A percentile compares a stretch with the other conserved stretches of the same genome.
Conservation (phyloP, 1,140 invertebrate genomes). For the Acromyrmex echinatior region DNA sequence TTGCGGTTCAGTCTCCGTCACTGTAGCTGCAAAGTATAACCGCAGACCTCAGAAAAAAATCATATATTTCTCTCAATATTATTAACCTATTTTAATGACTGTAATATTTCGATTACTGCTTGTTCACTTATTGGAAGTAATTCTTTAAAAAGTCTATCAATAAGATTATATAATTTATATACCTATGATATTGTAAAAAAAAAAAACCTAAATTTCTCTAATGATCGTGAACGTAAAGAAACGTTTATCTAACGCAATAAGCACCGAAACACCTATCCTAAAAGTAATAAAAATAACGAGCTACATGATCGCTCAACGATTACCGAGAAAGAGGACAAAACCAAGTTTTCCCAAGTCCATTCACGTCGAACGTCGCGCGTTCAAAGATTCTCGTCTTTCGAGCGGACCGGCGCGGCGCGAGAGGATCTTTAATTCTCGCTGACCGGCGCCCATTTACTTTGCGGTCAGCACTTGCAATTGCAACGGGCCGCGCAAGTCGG, state of each 20-base stretch:
- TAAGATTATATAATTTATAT: background rate
- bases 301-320: background rate
- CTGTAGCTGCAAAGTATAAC: conserved; percentile 53
- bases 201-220: background rate
- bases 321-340: conserved; percentile 2
- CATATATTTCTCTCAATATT: conserved; percentile 29
- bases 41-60: conserved; percentile 47
- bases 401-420: conserved; percentile 14
- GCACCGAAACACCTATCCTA: background rate
- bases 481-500: conserved; percentile 75
- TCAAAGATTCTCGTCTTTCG: conserved; percentile 25
- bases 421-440: conserved; percentile 79
- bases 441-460: conserved; percentile 78
- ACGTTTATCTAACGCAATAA: background rate
- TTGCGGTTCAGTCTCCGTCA: conserved; percentile 55
- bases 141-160: background rate
- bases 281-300: conserved; percentile 12
- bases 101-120: background rate
- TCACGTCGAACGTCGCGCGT: background rate
- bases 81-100: conserved; percentile 11
- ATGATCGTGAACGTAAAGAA: background rate
- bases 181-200: background rate
- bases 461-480: conserved; percentile 82
- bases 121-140: background rate
- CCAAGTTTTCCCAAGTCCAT: conserved; percentile 13